Evolutionary conservation across 1,140 invertebrate species (phyloP), one percentile per base, ranked within the genome.

Genomic region (Steinernema feltiae): DNA sequence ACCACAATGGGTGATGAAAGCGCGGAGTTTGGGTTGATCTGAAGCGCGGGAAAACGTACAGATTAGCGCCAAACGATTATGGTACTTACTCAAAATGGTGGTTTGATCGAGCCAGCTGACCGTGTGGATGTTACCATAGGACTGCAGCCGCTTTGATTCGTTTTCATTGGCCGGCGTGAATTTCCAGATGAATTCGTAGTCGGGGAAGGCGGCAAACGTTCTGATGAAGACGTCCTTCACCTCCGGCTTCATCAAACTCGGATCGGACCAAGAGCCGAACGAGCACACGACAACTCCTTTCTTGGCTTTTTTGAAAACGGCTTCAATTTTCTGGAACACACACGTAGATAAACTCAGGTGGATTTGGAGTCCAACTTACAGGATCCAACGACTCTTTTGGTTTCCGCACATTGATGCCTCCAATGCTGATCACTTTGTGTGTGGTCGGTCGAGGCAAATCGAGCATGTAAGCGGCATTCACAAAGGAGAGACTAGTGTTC

Each of bases 1-100:
- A 1, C 84, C 84, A 63, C 78, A 74, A 69, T 85, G 84, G 0
- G 84, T 81, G 41, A 85, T 80, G 76, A 85, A 85, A 15, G 78
- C 41, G 2, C 71, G 69, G 17, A 73, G 74, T n/a, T 74, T 73
- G 12, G 73, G 71, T 46, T 82, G 80, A 32, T 74, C 80, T 73
- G 78, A 29, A n/a, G n/a, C n/a, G 75, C 31, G n/a, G 29, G 30
- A n/a, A n/a, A n/a, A n/a, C n/a, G n/a, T n/a, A 12, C 29, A 7
- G n/a, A 32, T 7, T 35, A 35, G 3, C 41, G 30, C 41, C 2
- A 35, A 3, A 31, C 7, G 30, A 46, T 7, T 29, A 0, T n/a
- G 35, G 46, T 0, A 78, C 72, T 74, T 30, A 80, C 79, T 48
- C 46, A 78, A 76, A 46, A 80, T 69, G 15, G 71, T 32, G 0